Percentiles rank a stretch among this genome's conserved stretches.
phyloP scores from a whole-genome alignment of 2,888 invertebrate genomes.

The Anorthoa munda region DNA sequence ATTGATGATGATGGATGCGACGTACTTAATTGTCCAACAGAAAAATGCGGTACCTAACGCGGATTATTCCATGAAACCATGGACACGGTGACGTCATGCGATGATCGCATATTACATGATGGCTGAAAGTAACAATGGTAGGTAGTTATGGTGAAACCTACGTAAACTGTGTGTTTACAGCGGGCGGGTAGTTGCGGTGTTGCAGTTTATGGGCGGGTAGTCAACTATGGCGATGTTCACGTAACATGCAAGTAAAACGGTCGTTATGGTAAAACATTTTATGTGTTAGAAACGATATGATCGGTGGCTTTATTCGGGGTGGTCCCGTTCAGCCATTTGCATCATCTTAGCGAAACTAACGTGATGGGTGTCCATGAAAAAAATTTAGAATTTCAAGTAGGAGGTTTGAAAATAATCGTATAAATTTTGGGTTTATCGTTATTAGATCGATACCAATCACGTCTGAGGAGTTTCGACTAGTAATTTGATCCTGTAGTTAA shows the following conservation, averaged over 20 bases:
- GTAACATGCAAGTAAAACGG: constrained; percentile 13
- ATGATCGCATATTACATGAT: constrained; percentile 36
- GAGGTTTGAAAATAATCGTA: too few species aligned
- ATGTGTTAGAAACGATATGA: constrained; percentile 5
- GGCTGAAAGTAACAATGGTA: constrained; percentile 52
- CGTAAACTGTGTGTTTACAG: constrained; percentile 37
- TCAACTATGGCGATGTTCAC: constrained; percentile 9
- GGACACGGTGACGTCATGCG: constrained; percentile 40
- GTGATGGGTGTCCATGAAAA: too few species aligned
- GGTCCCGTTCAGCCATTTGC: constrained; percentile 5
- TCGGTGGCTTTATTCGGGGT: constrained; percentile 18
- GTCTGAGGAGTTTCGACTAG: too few species aligned
- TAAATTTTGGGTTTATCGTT: too few species aligned
- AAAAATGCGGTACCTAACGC: constrained; percentile 40
- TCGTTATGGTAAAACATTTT: constrained; percentile 5
- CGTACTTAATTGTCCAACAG: constrained; percentile 1
- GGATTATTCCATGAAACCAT: constrained; percentile 42
- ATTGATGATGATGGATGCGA: too few species aligned
- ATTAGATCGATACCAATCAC: too few species aligned
- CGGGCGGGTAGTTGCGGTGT: constrained; percentile 3
- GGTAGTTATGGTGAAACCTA: constrained; percentile 39
- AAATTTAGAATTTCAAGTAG: too few species aligned
- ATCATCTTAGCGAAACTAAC: too few species aligned
- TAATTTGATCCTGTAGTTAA: too few species aligned
- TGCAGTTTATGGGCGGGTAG: constrained; percentile 9